These are phyloP conservation scores for Lasioglossum malachurum DNA, from an alignment of 2,888 invertebrate genomes.

Conservation along the genomic window DNA sequence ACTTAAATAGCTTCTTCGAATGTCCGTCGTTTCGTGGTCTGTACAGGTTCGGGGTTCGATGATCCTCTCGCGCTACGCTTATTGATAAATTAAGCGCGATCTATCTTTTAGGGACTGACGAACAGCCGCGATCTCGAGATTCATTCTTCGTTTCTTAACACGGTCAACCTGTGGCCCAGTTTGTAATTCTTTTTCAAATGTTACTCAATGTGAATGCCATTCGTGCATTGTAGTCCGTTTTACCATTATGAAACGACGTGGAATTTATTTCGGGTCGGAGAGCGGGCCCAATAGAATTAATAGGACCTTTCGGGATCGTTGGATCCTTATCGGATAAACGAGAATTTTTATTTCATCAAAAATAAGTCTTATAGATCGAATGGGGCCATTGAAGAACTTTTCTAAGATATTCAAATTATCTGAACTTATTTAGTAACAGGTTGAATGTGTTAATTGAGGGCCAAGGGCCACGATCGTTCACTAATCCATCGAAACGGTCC, in stretches of 20 bases:
- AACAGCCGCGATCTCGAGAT: constrained; percentile 5
- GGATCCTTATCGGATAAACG: background rate
- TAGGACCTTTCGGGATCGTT: background rate
- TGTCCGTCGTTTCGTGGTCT: constrained; percentile 33
- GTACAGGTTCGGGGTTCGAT: constrained; percentile 34
- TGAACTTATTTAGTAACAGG: background rate
- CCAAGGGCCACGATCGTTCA: background rate
- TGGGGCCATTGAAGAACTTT: no score
- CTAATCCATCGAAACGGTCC: background rate
- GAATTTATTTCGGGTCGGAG: background rate
- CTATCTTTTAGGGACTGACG: background rate
- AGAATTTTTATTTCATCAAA: background rate
- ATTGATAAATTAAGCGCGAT: constrained; percentile 18
- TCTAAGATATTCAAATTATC: no score
- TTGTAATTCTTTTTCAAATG: background rate
- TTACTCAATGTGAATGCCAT: no score
- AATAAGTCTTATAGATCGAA: background rate
- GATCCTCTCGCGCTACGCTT: constrained; percentile 22
- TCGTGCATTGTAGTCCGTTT: background rate
- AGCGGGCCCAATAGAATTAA: background rate
- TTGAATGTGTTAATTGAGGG: background rate
- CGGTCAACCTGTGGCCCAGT: background rate
- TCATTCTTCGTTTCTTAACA: constrained; percentile 1
- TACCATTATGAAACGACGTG: background rate
- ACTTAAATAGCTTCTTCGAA: constrained; percentile 43